Base-by-base conservation (phyloP, 2,797 vertebrate species). In the Crocidura indochinensis region DNA sequence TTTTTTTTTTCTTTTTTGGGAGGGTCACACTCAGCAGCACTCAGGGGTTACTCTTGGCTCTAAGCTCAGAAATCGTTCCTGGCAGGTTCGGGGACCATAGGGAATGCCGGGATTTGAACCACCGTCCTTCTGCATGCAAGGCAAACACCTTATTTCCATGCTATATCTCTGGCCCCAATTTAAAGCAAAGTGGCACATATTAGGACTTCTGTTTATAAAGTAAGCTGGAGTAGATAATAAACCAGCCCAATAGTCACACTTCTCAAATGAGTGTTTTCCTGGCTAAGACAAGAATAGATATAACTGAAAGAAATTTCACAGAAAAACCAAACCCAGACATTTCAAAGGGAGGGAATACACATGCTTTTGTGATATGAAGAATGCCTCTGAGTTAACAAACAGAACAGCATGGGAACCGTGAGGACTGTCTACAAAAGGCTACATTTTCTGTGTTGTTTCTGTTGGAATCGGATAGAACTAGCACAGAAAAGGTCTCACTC, bases 181-280 rank as follows among this genome's bases (percentile, higher is more conserved):
- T 47, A 75, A 47, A 72, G 26, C 69, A 76, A 82, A 90, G 14
- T 44, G 31, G 67, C 2, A 10, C 15, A 62, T 56, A 87, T 91
- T 62, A 91, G 56, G 89, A 82, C 38, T 64, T 27, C 9, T 51
- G 29, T 62, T 69, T 26, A 67, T 60, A 78, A 82, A 51, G 12
- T 0, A 74, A 24, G 6, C 17, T 64, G 20, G 9, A 27, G n/a
- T 67, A 76, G n/a, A 49, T 72, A 88, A 38, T 2, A 10, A 67
- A 47, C 15, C 47, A 49, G 49, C 2, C 72, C 56, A 62, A 67
- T 72, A 65, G 10, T 6, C 0, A 51, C 24, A 15, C 68, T 73
- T 91, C 20, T 44, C 53, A 85, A 64, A 6, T 38, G 69, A 56
- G 14, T 44, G 20, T 10, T 49, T 67, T 31, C 31, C 47, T 75